phyloP scores from a whole-genome alignment of 2,888 invertebrate species.

The Agriotes lineatus region DNA sequence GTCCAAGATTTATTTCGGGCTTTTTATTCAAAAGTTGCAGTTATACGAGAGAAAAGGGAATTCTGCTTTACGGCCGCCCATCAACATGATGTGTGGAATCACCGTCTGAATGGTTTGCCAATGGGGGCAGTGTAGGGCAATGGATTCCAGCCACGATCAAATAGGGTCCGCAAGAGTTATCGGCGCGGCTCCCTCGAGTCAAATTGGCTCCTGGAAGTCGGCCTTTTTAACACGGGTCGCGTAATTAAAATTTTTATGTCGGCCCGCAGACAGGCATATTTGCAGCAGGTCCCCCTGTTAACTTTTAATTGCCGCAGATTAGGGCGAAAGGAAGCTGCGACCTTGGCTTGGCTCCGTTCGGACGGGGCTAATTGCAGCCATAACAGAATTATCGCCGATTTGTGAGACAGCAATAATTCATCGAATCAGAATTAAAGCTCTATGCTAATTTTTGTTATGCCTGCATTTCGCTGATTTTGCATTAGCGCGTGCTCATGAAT shows the following conservation, averaged over 20 bases:
- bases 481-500: no score
- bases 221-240: conserved; percentile 18
- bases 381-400: no score
- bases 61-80: conserved; percentile 23
- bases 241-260: conserved; percentile 23
- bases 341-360: no score
- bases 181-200: conserved; percentile 20
- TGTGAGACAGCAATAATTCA: no score
- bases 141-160: conserved; percentile 29
- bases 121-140: conserved; percentile 28
- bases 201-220: conserved; percentile 21
- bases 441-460: no score
- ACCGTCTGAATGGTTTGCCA: conserved; percentile 34
- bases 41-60: conserved; percentile 19
- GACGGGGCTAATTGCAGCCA: no score
- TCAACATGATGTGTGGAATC: conserved; percentile 34
- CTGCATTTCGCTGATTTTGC: no score
- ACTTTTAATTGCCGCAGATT: neutral
- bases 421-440: no score
- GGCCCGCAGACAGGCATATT: conserved; percentile 2
- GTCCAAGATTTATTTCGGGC: no score
- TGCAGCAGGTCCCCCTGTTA: neutral
- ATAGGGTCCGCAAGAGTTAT: conserved; percentile 29
- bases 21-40: conserved; percentile 28
- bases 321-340: neutral